These are phyloP conservation scores for Ceriagrion tenellum DNA, from an alignment of 2,888 invertebrate genomes.

Conservation along the genomic window DNA sequence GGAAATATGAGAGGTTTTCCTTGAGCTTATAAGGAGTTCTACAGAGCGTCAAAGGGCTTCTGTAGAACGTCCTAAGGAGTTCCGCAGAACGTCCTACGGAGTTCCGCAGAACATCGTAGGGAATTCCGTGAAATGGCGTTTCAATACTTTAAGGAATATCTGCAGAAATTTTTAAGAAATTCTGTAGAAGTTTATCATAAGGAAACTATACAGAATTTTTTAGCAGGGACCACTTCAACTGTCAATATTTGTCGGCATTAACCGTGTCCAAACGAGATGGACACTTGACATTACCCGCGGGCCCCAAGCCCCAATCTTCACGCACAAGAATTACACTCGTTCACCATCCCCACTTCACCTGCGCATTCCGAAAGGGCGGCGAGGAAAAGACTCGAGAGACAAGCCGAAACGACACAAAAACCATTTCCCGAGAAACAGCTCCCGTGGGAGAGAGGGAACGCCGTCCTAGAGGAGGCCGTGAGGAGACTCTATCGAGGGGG, in stretches of 20 bases:
- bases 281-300: background rate
- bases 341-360: background rate
- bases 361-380: background rate
- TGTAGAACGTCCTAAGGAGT: too few species aligned
- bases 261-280: background rate
- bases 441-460: conserved; percentile 30
- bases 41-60: too few species aligned
- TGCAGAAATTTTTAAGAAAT: too few species aligned
- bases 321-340: background rate
- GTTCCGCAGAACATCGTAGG: too few species aligned
- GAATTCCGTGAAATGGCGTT: too few species aligned
- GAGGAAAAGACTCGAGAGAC: background rate
- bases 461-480: background rate
- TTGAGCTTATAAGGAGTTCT: too few species aligned
- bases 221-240: too few species aligned
- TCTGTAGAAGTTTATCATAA: too few species aligned
- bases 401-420: background rate
- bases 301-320: background rate
- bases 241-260: background rate
- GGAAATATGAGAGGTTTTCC: too few species aligned
- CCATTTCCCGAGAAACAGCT: conserved; percentile 18
- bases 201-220: too few species aligned
- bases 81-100: too few species aligned
- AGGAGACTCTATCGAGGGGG: conserved; percentile 53
- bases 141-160: too few species aligned